Base-by-base conservation (phyloP, 2,888 invertebrate genomes). In the Monopis laevigella region DNA sequence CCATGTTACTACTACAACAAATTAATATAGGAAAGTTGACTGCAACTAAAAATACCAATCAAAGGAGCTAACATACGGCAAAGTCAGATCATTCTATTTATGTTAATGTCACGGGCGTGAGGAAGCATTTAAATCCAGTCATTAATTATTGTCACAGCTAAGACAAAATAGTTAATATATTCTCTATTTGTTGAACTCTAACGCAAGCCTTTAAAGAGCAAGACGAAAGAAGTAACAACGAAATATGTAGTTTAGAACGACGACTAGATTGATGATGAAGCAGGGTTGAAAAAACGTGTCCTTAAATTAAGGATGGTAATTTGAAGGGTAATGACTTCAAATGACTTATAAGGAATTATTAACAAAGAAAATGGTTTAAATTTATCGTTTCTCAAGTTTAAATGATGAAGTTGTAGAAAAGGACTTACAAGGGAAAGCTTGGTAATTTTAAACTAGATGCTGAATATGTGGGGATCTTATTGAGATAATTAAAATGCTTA, bases 121-220 rank as follows among this genome's bases (percentile, higher is more conserved):
- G 80, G 80, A 80, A 80, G 78, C 80, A 74, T 78, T 80, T 78
- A 80, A 80, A 75, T 77, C 80, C 78, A 73, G 62, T 67, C 78
- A 80, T 80, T 78, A 78, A 78, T 80, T 80, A 80, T 78, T 80
- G 80, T 80, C 80, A 80, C 62, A 58, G 62, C 62, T 65, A 67
- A 73, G 73, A 75, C 75, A 72, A 77, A 80, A 78, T 80, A 78
- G 77, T 75, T 80, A 78, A 77, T 74, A 71, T 66, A 60, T 75
- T 68, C 65, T 65, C 66, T 72, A 78, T 78, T 74, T 71, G 77
- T 73, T 75, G 61, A 68, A 63, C 61, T 66, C 64, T 59, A 63
- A 56, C 54, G 57, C 54, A 18, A 28, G 41, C 29, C 58, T 14
- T 59, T 68, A 67, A 69, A 68, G 68, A 69, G 62, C 56, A 65